Evolutionary conservation across 2,113 vertebrate genomes (phyloP).

Genomic region (Myotis lucifugus): DNA sequence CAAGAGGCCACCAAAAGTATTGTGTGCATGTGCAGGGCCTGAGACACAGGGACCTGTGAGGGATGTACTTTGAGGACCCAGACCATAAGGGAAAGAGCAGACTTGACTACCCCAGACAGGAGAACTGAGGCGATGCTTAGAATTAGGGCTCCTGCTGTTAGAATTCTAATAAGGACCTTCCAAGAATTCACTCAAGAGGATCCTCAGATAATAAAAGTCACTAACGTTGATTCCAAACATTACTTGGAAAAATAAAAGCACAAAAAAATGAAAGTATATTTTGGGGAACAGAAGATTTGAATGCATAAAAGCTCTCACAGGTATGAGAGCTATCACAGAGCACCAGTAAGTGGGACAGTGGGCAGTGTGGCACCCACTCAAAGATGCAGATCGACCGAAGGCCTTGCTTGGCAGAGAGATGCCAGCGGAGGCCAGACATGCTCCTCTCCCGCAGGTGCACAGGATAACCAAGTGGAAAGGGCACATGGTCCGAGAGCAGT

Average conservation of each 20-base stretch:
- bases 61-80: background rate
- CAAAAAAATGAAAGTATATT: background rate
- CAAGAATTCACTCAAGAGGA: background rate
- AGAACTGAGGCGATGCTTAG: too few species aligned
- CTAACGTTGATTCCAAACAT: background rate
- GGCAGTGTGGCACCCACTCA: background rate
- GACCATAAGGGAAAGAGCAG: background rate
- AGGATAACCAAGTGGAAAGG: background rate
- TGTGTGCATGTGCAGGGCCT: fast-evolving
- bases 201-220: background rate
- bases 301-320: background rate
- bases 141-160: background rate
- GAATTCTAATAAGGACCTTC: background rate
- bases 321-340: background rate
- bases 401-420: background rate
- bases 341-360: background rate
- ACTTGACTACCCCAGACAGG: background rate
- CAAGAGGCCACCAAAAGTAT: too few species aligned
- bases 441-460: background rate
- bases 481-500: too few species aligned
- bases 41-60: fast-evolving
- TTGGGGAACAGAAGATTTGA: background rate
- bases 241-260: background rate
- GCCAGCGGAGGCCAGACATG: fast-evolving
- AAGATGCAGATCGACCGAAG: background rate